Evolutionary conservation across 2,797 vertebrate species (phyloP), one percentile per base, ranked within the genome.

Genomic region (Lepus townsendii): DNA sequence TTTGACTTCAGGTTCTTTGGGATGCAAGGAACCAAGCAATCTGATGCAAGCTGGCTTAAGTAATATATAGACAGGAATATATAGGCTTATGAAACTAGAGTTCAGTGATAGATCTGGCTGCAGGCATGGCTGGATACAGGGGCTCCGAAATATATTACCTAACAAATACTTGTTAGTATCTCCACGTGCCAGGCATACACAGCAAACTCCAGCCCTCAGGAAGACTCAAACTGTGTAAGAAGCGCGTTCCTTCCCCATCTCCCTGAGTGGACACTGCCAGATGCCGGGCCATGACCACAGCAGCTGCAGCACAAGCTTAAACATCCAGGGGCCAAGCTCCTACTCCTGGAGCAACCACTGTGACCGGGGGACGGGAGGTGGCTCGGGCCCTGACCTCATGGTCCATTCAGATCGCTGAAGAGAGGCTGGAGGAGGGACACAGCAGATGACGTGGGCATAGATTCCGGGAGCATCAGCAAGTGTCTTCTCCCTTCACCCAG

Each of bases 351-450:
- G 30, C 42, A 30, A 8, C 4, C 27, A 30, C 57, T 22, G 7
- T 32, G 35, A 17, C 38, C 65, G 47, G 57, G 38, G 9, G 63
- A 42, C 0, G 4, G 47, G 57, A 6, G 26, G 2, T 4, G 42
- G 24, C 17, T 68, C 30, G 24, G 38, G 27, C 54, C 30, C 47
- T 47, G 50, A 16, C n/a, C 60, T 86, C 71, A 19, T 19, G 24
- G 27, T 35, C 27, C 38, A 63, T 7, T 69, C 47, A n/a, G 42
- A 66, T 32, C 30, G 14, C 20, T 52, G 32, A 72, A 82, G 69
- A 35, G 63, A 26, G 24, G 50, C 6, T 11, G 0, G 2, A 20
- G 54, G 54, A 63, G 7, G 7, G 3, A 26, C 0, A 50, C 3
- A 8, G 20, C 1, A 35, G 26, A 47, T 32, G 17, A 63, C n/a